A percentile compares a stretch with the other conserved stretches of the same genome.
These are phyloP conservation scores for Leuctra nigra DNA, from an alignment of 2,888 invertebrate genomes.

Conservation along the genomic window DNA sequence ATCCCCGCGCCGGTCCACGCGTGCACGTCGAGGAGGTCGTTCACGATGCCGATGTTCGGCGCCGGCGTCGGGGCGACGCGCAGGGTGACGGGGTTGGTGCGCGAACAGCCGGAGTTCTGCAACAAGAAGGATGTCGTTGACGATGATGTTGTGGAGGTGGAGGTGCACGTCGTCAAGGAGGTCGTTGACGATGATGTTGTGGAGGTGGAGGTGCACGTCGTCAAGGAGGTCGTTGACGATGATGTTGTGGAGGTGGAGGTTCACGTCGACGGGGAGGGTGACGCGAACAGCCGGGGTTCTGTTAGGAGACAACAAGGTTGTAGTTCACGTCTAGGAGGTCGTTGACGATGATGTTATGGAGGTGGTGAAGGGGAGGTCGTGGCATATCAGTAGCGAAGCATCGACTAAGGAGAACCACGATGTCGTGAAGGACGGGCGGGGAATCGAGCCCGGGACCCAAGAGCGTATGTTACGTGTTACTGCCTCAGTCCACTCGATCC, in stretches of 20 bases:
- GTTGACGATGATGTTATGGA: constrained; percentile 16
- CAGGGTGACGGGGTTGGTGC: constrained; percentile 54
- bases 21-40: constrained; percentile 25
- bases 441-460: too few species aligned
- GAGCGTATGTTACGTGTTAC: too few species aligned
- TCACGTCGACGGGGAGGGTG: constrained; percentile 18
- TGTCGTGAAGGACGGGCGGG: too few species aligned
- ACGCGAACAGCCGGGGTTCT: constrained; percentile 54
- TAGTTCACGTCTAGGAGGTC: constrained; percentile 5
- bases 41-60: constrained; percentile 1
- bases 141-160: constrained; percentile 39
- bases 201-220: constrained; percentile 22
- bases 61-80: constrained; percentile 8
- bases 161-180: constrained; percentile 19
- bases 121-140: constrained; percentile 7
- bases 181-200: constrained; percentile 13
- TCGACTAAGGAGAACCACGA: too few species aligned
- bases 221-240: constrained; percentile 11
- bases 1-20: constrained; percentile 29
- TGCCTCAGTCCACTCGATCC: too few species aligned
- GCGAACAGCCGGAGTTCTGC: constrained; percentile 51
- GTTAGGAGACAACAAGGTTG: constrained; percentile 13
- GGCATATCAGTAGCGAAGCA: too few species aligned
- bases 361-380: constrained; percentile 24
- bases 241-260: constrained; percentile 23